Base-by-base conservation (phyloP, 2,888 invertebrate genomes). In the Cantharis lateralis region DNA sequence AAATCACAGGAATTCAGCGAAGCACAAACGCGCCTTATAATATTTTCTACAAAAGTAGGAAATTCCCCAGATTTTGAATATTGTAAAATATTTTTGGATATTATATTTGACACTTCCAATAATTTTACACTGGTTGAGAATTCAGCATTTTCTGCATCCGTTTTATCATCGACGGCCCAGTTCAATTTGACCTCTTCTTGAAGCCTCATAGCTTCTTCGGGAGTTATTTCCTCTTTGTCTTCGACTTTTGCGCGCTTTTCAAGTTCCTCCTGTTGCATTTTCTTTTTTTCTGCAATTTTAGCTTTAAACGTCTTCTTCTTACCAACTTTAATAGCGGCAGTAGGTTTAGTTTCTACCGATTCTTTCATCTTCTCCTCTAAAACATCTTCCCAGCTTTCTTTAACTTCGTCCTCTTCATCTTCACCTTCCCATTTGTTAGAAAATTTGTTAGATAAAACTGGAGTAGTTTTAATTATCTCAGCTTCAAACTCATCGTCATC, bases 301-400 rank as follows among this genome's bases (percentile, higher is more conserved):
- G 96, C 94, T 76, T 90, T 90, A 80, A 95, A 90, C 83, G 91
- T 91, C 89, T 95, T 95, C 87, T 93, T 95, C 84, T 92, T 91
- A 15, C 91, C 89, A 84, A 92, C 92, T 84, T 71, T n/a, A n/a
- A n/a, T 78, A 62, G 80, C 80, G 11, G 90, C 79, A 28, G 75
- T 62, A 72, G 81, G 78, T 78, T 91, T 91, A 84, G 90, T 91
- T 84, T 93, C 64, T 66, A 18, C 24, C 16, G 18, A n/a, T 20
- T 66, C 64, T 24, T 66, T 20, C 13, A n/a, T 66, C 24, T 66
- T 93, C 85, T 94, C 94, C 84, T 95, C 94, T 84, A 96, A 96
- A 64, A 95, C 96, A 89, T 96, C 96, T 87, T 98, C 97, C 98
- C 98, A 98, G 88, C 94, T 96, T 86, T 97, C 97, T 93, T 95